Percentiles rank a stretch among this genome's conserved stretches.
Evolutionary conservation across 2,113 vertebrate genomes (phyloP).

Genomic region (Cololabis saira): DNA sequence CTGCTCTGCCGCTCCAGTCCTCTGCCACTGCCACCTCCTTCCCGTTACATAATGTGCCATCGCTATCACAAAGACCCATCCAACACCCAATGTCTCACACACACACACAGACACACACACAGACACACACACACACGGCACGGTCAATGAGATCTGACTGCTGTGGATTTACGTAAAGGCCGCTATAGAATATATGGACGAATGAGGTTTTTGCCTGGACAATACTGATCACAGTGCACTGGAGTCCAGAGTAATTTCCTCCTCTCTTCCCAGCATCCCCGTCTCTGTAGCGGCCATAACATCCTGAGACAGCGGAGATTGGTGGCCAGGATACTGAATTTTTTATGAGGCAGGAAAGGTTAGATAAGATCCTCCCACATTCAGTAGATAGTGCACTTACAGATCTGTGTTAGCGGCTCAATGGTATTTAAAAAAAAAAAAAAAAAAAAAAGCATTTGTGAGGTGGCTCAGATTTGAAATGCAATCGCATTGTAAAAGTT

Average conservation of each 20-base stretch:
- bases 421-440: neutral
- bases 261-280: constrained; percentile 51
- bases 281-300: constrained; percentile 72
- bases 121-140: constrained; percentile 20
- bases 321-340: constrained; percentile 80
- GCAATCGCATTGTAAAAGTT: constrained; percentile 13
- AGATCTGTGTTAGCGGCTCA: constrained; percentile 55
- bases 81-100: constrained; percentile 31
- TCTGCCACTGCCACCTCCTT: constrained; percentile 3
- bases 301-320: constrained; percentile 78
- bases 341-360: constrained; percentile 83
- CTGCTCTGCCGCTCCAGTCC: constrained; percentile 48
- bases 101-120: constrained; percentile 9
- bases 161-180: constrained; percentile 26
- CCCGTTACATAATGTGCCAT: constrained; percentile 67
- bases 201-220: constrained; percentile 49
- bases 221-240: constrained; percentile 65
- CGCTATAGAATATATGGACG: constrained; percentile 38
- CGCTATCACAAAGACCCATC: constrained; percentile 51
- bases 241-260: constrained; percentile 75
- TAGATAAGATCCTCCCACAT: constrained; percentile 79
- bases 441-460: constrained; percentile 44
- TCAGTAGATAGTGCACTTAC: constrained; percentile 62
- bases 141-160: constrained; percentile 39
- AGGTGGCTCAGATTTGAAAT: constrained; percentile 38